phyloP scores from a whole-genome alignment of 2,888 invertebrate species.

The Argyresthia goedartella region DNA sequence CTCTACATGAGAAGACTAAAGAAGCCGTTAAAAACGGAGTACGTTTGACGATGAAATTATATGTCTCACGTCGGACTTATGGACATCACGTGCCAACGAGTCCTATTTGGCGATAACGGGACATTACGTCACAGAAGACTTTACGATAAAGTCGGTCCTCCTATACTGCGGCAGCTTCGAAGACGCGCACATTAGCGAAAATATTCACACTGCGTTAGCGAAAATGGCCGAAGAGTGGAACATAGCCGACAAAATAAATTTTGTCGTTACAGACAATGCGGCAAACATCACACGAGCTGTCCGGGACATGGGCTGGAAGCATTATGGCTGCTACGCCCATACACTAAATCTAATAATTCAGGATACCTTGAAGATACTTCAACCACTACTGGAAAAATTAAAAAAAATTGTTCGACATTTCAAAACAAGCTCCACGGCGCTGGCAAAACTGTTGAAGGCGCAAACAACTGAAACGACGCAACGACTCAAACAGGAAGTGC shows the following conservation, averaged over 20 bases:
- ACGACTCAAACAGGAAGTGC: constrained; percentile 5
- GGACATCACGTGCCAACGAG: constrained; percentile 13
- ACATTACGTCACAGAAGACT: constrained; percentile 6
- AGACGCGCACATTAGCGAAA: constrained; percentile 5
- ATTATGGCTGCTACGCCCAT: constrained; percentile 19
- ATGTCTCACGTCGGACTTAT: constrained; percentile 14
- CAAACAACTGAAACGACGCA: constrained; percentile 6
- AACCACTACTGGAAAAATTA: constrained; percentile 11
- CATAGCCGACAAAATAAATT: constrained; percentile 2
- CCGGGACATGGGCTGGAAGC: constrained; percentile 12
- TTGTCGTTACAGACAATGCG: constrained; percentile 1
- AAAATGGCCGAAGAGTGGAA: not conserved
- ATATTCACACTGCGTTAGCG: constrained; percentile 5
- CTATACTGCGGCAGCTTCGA: constrained; percentile 1
- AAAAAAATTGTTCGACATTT: constrained; percentile 14
- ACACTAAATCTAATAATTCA: constrained; percentile 17
- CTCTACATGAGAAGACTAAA: constrained; percentile 7
- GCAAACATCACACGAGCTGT: not conserved
- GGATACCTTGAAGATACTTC: constrained; percentile 7
- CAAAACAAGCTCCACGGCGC: constrained; percentile 13
- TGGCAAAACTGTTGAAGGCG: constrained; percentile 9
- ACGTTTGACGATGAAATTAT: constrained; percentile 6
- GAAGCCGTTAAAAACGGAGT: constrained; percentile 8
- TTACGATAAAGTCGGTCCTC: constrained; percentile 2
- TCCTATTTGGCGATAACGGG: constrained; percentile 6